Evolutionary conservation across 2,888 invertebrate species (phyloP).

Genomic region (Chelonus formosanus): DNA sequence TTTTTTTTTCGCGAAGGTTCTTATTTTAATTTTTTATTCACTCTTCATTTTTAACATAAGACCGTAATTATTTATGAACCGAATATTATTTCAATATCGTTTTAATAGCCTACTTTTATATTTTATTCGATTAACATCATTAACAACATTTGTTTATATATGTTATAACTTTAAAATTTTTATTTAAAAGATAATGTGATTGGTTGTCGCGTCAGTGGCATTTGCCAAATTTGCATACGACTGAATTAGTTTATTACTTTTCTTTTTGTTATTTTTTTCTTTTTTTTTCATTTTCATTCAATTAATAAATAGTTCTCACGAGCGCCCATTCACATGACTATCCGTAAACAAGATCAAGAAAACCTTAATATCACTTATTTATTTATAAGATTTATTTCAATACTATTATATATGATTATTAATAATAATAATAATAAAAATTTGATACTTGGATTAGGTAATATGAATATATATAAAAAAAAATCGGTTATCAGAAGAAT

Average conservation of each 20-base stretch:
- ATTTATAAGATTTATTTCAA: background rate
- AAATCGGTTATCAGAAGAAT: no score
- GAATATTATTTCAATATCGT: no score
- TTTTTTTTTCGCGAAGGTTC: constrained; percentile 25
- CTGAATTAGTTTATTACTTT: constrained; percentile 34
- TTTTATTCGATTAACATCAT: constrained; percentile 54
- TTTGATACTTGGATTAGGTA: no score
- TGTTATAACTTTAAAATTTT: constrained; percentile 42
- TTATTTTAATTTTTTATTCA: constrained; percentile 26
- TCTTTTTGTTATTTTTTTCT: constrained; percentile 17
- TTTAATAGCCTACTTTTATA: no score
- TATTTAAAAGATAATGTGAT: constrained; percentile 63
- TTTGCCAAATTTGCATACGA: constrained; percentile 41
- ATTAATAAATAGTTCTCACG: constrained; percentile 21
- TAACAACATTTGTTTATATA: constrained; percentile 55
- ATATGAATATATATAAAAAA: no score
- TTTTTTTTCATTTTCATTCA: constrained; percentile 12
- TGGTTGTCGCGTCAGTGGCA: constrained; percentile 61
- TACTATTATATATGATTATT: no score
- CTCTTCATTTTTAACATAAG: constrained; percentile 37
- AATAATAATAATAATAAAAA: no score
- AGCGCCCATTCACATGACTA: constrained; percentile 31
- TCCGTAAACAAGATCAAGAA: constrained; percentile 37
- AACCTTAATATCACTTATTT: constrained; percentile 20
- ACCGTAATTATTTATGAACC: no score